Evolutionary conservation across 2,888 invertebrate genomes (phyloP).

Genomic region (Gasteruption jaculator): DNA sequence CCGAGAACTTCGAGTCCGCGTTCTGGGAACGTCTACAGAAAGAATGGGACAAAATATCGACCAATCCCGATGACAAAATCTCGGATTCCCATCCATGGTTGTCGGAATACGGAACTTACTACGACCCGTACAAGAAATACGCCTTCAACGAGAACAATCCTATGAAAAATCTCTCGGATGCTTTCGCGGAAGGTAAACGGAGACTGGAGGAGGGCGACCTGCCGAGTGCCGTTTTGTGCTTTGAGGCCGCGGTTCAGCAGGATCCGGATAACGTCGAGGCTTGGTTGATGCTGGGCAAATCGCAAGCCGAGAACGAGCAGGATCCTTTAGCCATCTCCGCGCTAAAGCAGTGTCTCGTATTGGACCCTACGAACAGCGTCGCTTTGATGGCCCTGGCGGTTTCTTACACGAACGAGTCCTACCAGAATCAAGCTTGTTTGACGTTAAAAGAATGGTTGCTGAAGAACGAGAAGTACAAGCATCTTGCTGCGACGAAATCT

Average conservation of each 20-base stretch:
- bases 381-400: slow-evolving; percentile 90
- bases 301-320: slow-evolving; percentile 97
- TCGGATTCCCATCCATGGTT: slow-evolving; percentile 70
- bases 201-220: slow-evolving; percentile 83
- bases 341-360: slow-evolving; percentile 74
- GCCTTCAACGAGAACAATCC: slow-evolving; percentile 82
- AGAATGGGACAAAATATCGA: slow-evolving; percentile 80
- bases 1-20: slow-evolving; percentile 52
- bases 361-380: slow-evolving; percentile 74
- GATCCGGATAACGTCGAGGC: slow-evolving; percentile 73
- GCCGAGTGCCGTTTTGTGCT: slow-evolving; percentile 91
- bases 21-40: slow-evolving; percentile 65
- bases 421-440: slow-evolving; percentile 83
- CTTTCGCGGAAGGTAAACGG: slow-evolving; percentile 81
- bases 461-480: slow-evolving; percentile 76
- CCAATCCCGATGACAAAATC: too few relatives aligned
- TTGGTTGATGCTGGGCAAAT: slow-evolving; percentile 84
- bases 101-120: slow-evolving; percentile 61
- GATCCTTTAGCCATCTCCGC: slow-evolving; percentile 92
- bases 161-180: slow-evolving; percentile 70
- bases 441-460: slow-evolving; percentile 75
- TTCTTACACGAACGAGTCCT: slow-evolving; percentile 94
- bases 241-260: slow-evolving; percentile 91
- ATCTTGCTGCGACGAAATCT: slow-evolving; percentile 61
- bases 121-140: slow-evolving; percentile 70